A percentile compares a stretch with the other conserved stretches of the same genome.
phyloP scores from a whole-genome alignment of 2,797 vertebrate genomes.

The Channa striata region DNA sequence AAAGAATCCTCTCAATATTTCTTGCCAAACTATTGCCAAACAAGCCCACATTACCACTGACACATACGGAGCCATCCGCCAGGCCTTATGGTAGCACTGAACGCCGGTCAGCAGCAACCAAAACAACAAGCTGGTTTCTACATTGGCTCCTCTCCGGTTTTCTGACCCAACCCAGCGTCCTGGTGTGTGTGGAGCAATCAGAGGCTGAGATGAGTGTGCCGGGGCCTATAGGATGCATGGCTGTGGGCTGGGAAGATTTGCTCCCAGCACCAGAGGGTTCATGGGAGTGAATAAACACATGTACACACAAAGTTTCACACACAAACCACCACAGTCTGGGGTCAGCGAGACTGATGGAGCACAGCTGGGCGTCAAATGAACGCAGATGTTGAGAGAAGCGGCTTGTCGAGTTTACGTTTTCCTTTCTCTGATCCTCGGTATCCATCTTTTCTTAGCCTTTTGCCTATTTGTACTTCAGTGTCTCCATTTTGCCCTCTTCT shows the following conservation, averaged over 20 bases:
- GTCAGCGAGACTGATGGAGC: slow-evolving; percentile 52
- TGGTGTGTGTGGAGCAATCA: slow-evolving; percentile 59
- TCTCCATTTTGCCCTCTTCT: slow-evolving; percentile 46
- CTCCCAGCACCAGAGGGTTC: slow-evolving; percentile 44
- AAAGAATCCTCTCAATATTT: slow-evolving; percentile 42
- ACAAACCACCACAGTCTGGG: slow-evolving; percentile 31
- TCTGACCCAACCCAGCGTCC: slow-evolving; percentile 54
- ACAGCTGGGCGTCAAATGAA: slow-evolving; percentile 52
- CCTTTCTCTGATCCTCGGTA: slow-evolving; percentile 35
- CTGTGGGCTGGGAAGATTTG: slow-evolving; percentile 52
- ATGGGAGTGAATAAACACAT: slow-evolving; percentile 60
- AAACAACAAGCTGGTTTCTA: slow-evolving; percentile 74
- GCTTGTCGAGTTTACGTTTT: slow-evolving; percentile 16
- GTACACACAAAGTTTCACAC: slow-evolving; percentile 30
- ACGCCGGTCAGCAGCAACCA: slow-evolving; percentile 69
- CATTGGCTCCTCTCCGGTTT: slow-evolving; percentile 39
- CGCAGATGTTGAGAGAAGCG: slow-evolving; percentile 25
- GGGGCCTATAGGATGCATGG: slow-evolving; percentile 59
- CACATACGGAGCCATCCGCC: slow-evolving; percentile 64
- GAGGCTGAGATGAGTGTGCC: slow-evolving; percentile 46
- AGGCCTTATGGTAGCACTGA: slow-evolving; percentile 71
- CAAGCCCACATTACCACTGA: slow-evolving; percentile 65
- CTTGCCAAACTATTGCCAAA: slow-evolving; percentile 55
- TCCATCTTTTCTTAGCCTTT: slow-evolving; percentile 31
- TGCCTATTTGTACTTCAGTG: slow-evolving; percentile 34